Conservation (phyloP, 2,888 invertebrate genomes). For the Chrysolina americana region DNA sequence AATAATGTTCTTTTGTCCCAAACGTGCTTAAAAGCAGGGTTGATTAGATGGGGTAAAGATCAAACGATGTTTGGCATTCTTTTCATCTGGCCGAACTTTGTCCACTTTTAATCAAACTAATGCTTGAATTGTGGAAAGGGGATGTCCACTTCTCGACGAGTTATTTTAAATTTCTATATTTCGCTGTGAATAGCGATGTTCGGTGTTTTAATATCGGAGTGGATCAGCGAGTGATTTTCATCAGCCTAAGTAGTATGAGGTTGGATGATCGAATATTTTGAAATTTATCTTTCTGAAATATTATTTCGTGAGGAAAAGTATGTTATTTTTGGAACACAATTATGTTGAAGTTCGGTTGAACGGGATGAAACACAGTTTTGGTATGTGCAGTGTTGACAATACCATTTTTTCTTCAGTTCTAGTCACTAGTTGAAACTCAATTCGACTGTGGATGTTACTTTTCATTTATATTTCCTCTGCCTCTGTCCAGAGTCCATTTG, state of each 20-base stretch:
- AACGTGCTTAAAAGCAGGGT: slow-evolving; percentile 41
- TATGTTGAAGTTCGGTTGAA: no score
- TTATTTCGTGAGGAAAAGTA: no score
- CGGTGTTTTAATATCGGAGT: not conserved
- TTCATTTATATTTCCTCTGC: no score
- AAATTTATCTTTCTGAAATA: no score
- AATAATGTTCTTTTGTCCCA: slow-evolving; percentile 43
- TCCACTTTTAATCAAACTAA: slow-evolving; percentile 50
- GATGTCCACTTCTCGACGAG: not conserved
- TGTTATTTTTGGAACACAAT: no score
- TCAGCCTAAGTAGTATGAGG: not conserved
- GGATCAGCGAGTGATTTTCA: not conserved
- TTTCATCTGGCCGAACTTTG: slow-evolving; percentile 43
- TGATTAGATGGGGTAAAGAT: slow-evolving; percentile 47
- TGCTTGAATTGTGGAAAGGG: slow-evolving; percentile 45
- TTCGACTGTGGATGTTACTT: no score
- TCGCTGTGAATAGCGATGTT: not conserved
- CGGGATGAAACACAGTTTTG: no score
- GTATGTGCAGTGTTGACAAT: no score
- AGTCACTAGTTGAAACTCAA: no score
- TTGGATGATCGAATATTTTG: no score
- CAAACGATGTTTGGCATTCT: slow-evolving; percentile 45
- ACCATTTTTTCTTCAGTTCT: no score
- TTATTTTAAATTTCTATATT: not conserved
- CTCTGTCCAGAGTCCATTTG: no score